Base-by-base conservation (phyloP, 1,140 invertebrate genomes). In the Philopotamus ludificatus region DNA sequence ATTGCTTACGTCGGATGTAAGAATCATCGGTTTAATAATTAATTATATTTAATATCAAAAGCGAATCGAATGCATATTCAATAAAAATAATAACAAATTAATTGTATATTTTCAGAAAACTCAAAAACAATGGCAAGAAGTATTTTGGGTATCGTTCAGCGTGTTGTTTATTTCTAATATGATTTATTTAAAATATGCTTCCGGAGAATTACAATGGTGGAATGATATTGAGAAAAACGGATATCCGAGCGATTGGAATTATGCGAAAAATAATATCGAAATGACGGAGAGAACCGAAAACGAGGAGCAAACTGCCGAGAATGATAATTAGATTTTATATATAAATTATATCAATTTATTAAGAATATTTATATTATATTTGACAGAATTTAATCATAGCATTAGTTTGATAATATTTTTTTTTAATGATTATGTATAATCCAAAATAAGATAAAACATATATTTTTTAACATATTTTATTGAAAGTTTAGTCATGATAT, bases 71-170 rank as follows among this genome's bases (percentile, higher is more conserved):
- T 47, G n/a, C n/a, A 8, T 39, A n/a, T 7, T 39, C 7, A 39
- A 8, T 39, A 7, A 39, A 39, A 39, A 39, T 39, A 39, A 39
- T 44, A 9, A 3, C 9, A 15, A 1, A 44, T 44, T 44, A 2
- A 15, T 44, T 1, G 18, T 49, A 49, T 49, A 20, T 22, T 18
- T 50, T 47, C 23, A 50, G 45, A 34, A n/a, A 20, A 51, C 25
- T 42, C 54, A 63, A 50, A 26, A 54, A 51, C 82, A 91, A 74
- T 93, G 91, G 91, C 80, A 86, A 60, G 74, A 79, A 1, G 89
- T 92, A 0, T 92, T 92, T 73, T 92, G 87, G 84, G 86, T 92
- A 39, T 82, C 85, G 0, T 81, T 89, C 18, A 85, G 70, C 0
- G 81, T 91, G 1, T 89, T 90, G 64, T 70, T 83, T 8, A 69